Base-by-base conservation (phyloP, 2,888 invertebrate genomes). In the Gonocerus acuteangulatus region DNA sequence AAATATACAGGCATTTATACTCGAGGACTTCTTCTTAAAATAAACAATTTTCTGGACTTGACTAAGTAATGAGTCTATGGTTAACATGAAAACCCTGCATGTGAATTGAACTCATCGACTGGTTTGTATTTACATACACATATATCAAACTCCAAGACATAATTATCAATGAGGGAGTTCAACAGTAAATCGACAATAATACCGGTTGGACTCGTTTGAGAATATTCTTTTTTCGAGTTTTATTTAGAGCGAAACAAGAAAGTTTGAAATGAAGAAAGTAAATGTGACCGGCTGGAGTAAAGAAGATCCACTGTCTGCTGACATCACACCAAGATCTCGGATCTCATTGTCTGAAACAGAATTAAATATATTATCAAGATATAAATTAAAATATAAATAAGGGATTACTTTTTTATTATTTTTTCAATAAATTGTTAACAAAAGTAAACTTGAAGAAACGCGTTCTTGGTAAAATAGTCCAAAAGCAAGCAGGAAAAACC, bases 291-390 rank as follows among this genome's bases (percentile, higher is more conserved):
- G n/a, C 7, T 21, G 21, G 39, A 16, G 6, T 2, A 16, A 23
- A 42, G 22, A 21, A 2, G 54, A 19, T 16, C 42, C 42, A 54
- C 23, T 54, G 9, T 48, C 59, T 16, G 48, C 48, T 44, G 65
- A 58, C 39, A 49, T 65, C 1, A 65, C 65, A 22, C 65, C 63
- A 42, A 65, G 54, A 47, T 65, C 65, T 34, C 65, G 36, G 19
- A 65, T 63, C 47, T 65, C 65, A 47, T 58, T 63, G 19, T 65
- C 65, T 57, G 45, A 23, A 36, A 23, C 18, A 22, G 39, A 59
- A 27, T 52, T 7, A 56, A 60, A 39, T 15, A 9, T 9, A 44
- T n/a, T n/a, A 44, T 9, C 16, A 44, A 16, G 7, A n/a, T 15
- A 44, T 11, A 44, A 44, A 9, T 9, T 44, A 44, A 44, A 15